phyloP scores from a whole-genome alignment of 2,797 vertebrate genomes.

The Numenius phaeopus region DNA sequence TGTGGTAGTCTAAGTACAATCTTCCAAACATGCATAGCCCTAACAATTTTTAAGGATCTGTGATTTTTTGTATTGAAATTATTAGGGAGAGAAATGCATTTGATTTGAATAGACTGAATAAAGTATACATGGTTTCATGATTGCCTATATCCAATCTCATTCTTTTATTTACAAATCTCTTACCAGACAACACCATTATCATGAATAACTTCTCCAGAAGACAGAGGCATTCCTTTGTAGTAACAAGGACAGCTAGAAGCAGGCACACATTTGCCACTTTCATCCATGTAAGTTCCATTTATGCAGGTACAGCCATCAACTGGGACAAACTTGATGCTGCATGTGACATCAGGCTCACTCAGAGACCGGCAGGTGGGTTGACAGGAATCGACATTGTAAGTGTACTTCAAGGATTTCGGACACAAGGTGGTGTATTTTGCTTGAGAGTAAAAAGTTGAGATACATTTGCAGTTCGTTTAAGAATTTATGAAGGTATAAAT shows the following conservation, averaged over 20 bases:
- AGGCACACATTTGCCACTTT: slow-evolving; percentile 84
- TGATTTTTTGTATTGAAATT: neutral
- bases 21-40: neutral
- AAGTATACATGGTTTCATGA: neutral
- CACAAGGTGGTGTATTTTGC: slow-evolving; percentile 83
- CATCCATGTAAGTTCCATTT: slow-evolving; percentile 83
- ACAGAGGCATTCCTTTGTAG: slow-evolving; percentile 80
- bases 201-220: slow-evolving; percentile 83
- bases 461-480: neutral
- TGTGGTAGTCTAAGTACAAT: neutral
- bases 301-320: slow-evolving; percentile 88
- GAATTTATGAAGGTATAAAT: neutral
- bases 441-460: slow-evolving; percentile 56
- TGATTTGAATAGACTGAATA: neutral
- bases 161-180: slow-evolving; percentile 14
- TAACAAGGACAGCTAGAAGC: slow-evolving; percentile 87
- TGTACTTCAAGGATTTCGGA: slow-evolving; percentile 83
- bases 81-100: neutral
- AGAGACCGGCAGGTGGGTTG: slow-evolving; percentile 84
- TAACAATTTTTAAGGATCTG: neutral
- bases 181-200: slow-evolving; percentile 86
- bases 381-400: slow-evolving; percentile 77
- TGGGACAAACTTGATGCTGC: slow-evolving; percentile 80
- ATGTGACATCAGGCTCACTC: slow-evolving; percentile 81
- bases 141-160: neutral